These are phyloP conservation scores for Sebastes hubbsi DNA, from an alignment of 2,797 vertebrate species.

Conservation along the genomic window DNA sequence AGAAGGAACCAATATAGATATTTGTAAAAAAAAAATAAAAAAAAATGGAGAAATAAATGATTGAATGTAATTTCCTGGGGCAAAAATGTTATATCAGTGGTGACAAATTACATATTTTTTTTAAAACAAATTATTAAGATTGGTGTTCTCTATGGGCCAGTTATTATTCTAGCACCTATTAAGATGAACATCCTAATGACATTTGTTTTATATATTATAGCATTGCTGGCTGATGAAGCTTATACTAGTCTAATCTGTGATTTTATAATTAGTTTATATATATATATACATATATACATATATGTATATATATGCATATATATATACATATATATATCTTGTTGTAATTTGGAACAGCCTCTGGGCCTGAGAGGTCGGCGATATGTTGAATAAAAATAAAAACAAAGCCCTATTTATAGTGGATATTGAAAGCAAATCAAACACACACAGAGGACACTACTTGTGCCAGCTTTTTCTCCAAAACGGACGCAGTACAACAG, in stretches of 20 bases:
- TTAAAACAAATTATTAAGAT: not conserved
- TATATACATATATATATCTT: not conserved
- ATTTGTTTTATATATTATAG: not conserved
- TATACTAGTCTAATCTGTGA: slow-evolving; percentile 13
- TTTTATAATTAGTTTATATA: not conserved
- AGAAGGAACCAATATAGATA: not conserved
- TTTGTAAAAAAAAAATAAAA: not conserved
- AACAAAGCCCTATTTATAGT: slow-evolving; percentile 1
- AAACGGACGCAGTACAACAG: not conserved
- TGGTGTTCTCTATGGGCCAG: not conserved
- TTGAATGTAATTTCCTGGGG: not conserved
- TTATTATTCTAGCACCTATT: not conserved
- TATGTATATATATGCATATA: not conserved
- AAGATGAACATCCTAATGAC: not conserved
- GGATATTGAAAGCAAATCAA: slow-evolving; percentile 30
- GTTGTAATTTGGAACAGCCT: slow-evolving; percentile 28
- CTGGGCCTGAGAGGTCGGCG: not conserved
- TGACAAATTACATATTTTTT: not conserved
- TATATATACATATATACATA: no score
- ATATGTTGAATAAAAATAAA: slow-evolving; percentile 24
- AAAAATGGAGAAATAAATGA: not conserved
- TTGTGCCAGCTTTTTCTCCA: slow-evolving; percentile 2
- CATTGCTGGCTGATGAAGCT: slow-evolving; percentile 4
- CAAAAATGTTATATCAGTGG: not conserved
- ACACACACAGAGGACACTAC: not conserved